Evolutionary conservation across 2,888 invertebrate species (phyloP).

Genomic region (Drosophila subquinaria): DNA sequence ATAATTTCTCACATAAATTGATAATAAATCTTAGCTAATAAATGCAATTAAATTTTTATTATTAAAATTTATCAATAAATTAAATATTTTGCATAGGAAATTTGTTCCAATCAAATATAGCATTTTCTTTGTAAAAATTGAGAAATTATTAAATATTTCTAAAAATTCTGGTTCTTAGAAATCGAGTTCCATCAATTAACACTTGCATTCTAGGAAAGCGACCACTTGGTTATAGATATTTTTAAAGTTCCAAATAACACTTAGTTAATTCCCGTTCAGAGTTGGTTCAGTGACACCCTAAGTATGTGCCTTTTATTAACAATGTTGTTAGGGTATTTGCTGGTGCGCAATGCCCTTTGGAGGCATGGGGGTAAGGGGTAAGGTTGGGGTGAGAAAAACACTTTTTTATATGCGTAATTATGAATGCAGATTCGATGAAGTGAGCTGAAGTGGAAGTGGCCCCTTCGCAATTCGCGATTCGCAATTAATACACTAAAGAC

Average conservation of each 20-base stretch:
- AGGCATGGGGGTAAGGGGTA: conserved; percentile 28
- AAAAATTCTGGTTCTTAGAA: background rate
- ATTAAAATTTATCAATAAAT: background rate
- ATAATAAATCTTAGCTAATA: background rate
- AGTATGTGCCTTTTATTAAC: background rate
- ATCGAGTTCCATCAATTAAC: background rate
- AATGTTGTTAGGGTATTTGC: background rate
- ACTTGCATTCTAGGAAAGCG: background rate
- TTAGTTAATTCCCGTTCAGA: conserved; percentile 1
- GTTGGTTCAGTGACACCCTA: background rate
- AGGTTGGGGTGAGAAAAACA: background rate
- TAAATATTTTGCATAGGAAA: background rate
- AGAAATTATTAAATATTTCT: background rate
- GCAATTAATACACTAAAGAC: conserved; percentile 71
- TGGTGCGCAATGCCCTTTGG: background rate
- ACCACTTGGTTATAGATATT: background rate
- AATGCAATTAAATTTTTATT: background rate
- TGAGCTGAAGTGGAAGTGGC: conserved; percentile 4
- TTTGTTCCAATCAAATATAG: background rate
- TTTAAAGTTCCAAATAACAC: background rate
- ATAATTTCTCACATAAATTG: background rate
- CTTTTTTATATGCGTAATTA: conserved; percentile 61
- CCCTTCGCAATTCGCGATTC: background rate
- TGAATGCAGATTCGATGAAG: conserved; percentile 36
- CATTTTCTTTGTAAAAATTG: background rate